Base-by-base conservation (phyloP, 2,113 vertebrate species). In the Anguilla rostrata region DNA sequence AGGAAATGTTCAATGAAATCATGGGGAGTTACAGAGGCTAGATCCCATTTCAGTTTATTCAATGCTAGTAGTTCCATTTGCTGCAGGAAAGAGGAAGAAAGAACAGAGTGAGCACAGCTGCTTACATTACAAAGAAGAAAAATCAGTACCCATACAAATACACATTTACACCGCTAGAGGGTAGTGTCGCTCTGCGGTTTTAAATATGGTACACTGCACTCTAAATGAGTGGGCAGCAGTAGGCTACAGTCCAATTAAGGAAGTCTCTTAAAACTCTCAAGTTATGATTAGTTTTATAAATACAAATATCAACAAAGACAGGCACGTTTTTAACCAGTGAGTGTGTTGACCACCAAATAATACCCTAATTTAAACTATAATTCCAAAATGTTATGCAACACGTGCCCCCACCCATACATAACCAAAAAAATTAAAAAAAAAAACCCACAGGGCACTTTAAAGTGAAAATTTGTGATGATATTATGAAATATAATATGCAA, bases 1-100 rank as follows among this genome's bases (percentile, higher is more conserved):
- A 99, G 97, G 95, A 99, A 99, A 94, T 99, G 98, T 91, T 99
- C 98, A 71, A 99, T 98, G 96, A 99, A 99, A 90, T 99, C 98
- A 75, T 99, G 98, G 63, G 98, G 97, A 5, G 98, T 99, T 93
- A 96, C 97, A 60, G 98, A 97, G 0, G 98, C 98, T 95, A 99
- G 95, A 91, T 99, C 98, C 98, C 98, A 99, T 94, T 99, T 99
- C 93, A 99, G 96, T 90, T 99, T 99, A 96, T 97, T 99, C 91
- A 99, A 96, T 92, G 98, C 96, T 84, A 98, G 94, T 91, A 99
- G 94, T 94, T 99, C 98, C 98, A 99, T 99, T 95, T 98, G 96
- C 98, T 99, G 95, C 66, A 15, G 90, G 91, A 92, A 88, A 63
- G 86, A 93, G 88, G 93, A 8, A 83, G 88, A 81, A 39, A 14